Conservation (phyloP, 2,113 vertebrate genomes). For the Elanus axillaris region DNA sequence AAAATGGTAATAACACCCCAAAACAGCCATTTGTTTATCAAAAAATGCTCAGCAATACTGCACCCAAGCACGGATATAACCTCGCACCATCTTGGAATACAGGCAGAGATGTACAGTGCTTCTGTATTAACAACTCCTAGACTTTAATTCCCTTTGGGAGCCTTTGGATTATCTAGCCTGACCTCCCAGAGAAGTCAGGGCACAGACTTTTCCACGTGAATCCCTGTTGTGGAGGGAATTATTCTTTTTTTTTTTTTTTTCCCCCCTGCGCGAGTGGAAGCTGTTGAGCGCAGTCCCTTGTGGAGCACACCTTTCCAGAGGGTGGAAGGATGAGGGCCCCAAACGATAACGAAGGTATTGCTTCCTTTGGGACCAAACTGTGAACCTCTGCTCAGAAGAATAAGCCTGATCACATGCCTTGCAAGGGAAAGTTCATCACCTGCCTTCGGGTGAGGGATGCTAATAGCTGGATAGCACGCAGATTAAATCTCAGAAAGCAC, state of each 20-base stretch:
- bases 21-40: neutral
- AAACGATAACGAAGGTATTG: neutral
- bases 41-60: neutral
- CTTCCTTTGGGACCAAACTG: neutral
- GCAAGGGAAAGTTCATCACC: no score
- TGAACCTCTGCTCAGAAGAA: neutral
- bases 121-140: neutral
- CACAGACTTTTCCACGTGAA: neutral
- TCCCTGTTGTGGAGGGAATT: neutral
- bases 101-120: accelerated
- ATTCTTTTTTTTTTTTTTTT: no score
- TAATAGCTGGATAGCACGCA: neutral
- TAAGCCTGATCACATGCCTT: accelerated
- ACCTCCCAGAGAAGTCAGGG: neutral
- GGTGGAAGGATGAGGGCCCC: neutral
- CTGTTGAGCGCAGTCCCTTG: no score
- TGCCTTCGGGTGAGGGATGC: neutral
- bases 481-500: neutral
- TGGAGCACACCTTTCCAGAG: neutral
- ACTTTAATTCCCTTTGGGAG: neutral
- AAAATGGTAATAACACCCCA: neutral
- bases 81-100: accelerated
- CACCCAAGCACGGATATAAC: accelerated
- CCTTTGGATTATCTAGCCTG: neutral
- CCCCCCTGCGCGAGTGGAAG: neutral